A percentile compares a stretch with the other conserved stretches of the same genome.
phyloP scores from a whole-genome alignment of 2,797 vertebrate species.

The Poecilia velifera region DNA sequence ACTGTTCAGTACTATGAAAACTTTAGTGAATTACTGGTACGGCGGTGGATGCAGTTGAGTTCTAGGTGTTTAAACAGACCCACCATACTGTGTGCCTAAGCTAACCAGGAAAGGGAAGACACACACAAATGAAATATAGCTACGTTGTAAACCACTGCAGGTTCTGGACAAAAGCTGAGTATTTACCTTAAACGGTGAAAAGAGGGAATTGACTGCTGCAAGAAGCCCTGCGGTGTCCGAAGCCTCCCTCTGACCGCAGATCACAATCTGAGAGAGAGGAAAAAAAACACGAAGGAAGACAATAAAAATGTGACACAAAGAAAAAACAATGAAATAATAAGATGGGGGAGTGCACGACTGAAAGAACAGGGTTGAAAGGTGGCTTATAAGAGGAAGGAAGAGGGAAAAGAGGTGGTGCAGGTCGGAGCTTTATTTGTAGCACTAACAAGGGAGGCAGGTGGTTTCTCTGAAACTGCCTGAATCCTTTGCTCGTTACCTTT shows the following conservation, averaged over 20 bases:
- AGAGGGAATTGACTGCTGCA: conserved; percentile 82
- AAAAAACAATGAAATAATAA: conserved; percentile 30
- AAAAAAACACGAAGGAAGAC: background rate
- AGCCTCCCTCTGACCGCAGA: conserved; percentile 87
- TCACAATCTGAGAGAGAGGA: conserved; percentile 81
- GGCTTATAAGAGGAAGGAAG: background rate
- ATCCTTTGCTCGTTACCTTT: conserved; percentile 71
- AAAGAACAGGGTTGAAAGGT: conserved; percentile 44
- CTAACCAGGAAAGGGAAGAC: background rate
- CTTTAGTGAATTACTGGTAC: background rate
- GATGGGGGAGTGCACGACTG: conserved; percentile 26
- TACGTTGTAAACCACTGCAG: conserved; percentile 6
- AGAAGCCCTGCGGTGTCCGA: conserved; percentile 86
- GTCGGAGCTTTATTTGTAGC: conserved; percentile 56
- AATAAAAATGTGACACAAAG: background rate
- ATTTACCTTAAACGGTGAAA: conserved; percentile 89
- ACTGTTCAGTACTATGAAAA: background rate
- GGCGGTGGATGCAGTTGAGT: background rate
- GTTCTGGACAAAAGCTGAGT: background rate
- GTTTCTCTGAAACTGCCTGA: conserved; percentile 44
- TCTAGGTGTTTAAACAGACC: background rate
- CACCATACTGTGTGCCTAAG: background rate
- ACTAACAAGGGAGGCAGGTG: conserved; percentile 79
- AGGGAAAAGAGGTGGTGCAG: conserved; percentile 24
- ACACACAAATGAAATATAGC: background rate